phyloP scores from a whole-genome alignment of 2,888 invertebrate species.

The Andrena bucephala region DNA sequence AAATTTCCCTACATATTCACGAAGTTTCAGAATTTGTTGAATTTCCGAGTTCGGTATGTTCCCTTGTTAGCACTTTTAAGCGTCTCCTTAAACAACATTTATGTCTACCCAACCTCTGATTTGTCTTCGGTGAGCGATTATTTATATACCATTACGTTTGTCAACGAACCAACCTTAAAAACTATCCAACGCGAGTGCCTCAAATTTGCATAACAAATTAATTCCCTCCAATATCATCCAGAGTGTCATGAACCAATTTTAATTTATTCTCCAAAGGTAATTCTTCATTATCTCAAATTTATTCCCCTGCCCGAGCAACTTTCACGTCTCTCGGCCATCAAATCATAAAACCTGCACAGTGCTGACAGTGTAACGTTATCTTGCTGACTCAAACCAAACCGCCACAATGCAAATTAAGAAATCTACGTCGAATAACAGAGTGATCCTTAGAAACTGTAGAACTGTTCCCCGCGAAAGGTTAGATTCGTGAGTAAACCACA shows the following conservation, averaged over 20 bases:
- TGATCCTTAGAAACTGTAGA: neutral
- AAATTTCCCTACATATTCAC: no score
- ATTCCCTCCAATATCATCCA: neutral
- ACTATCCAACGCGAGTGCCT: no score
- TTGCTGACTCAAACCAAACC: conserved; percentile 9
- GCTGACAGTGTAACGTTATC: conserved; percentile 16
- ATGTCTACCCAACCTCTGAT: no score
- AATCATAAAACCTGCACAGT: conserved; percentile 19
- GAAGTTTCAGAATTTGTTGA: no score
- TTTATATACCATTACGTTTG: no score
- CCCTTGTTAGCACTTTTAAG: no score
- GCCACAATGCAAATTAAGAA: conserved; percentile 5
- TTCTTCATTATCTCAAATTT: conserved; percentile 21
- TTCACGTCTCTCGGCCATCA: conserved; percentile 17
- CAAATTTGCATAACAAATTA: neutral
- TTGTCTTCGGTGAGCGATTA: no score
- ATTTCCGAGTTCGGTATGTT: no score
- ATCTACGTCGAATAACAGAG: neutral
- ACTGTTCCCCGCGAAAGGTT: conserved; percentile 2
- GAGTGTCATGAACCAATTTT: neutral
- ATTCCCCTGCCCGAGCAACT: conserved; percentile 21
- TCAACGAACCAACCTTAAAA: no score
- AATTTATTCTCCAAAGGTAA: neutral
- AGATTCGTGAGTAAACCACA: neutral
- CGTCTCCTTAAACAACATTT: no score